These are phyloP conservation scores for Phaenicophaeus curvirostris DNA, from an alignment of 2,797 vertebrate species.

Conservation along the genomic window DNA sequence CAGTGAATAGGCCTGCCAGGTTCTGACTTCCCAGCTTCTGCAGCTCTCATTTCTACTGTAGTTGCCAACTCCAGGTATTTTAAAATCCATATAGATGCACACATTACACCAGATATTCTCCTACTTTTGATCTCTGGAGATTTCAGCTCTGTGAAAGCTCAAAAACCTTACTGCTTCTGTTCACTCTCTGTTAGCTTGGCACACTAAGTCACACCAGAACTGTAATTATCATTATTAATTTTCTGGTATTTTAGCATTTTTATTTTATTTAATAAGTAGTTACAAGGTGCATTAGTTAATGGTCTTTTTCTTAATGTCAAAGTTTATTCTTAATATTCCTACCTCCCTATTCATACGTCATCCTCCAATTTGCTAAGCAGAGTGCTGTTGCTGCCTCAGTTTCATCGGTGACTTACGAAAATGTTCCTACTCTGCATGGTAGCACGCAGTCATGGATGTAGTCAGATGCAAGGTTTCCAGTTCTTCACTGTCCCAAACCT, in stretches of 20 bases:
- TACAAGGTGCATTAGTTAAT: background rate
- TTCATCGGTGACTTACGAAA: background rate
- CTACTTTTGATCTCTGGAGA: background rate
- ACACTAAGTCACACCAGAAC: background rate
- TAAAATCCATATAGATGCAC: background rate
- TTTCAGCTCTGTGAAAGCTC: background rate
- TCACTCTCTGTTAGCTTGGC: background rate
- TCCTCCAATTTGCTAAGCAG: background rate
- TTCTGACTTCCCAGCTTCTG: background rate
- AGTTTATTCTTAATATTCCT: background rate
- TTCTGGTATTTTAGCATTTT: background rate
- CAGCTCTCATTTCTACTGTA: background rate
- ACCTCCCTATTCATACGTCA: accelerated
- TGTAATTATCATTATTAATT: background rate
- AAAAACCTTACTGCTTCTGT: background rate
- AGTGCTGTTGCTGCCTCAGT: background rate
- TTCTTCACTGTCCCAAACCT: background rate
- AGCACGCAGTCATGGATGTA: background rate
- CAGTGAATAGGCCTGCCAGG: background rate
- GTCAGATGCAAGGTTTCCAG: background rate
- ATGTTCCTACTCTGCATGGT: background rate
- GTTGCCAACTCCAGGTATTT: background rate
- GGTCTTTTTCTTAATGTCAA: background rate
- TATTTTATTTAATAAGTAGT: background rate
- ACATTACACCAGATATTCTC: background rate